Conservation (phyloP, 2,113 vertebrate species). For the Tachuris rubrigastra region DNA sequence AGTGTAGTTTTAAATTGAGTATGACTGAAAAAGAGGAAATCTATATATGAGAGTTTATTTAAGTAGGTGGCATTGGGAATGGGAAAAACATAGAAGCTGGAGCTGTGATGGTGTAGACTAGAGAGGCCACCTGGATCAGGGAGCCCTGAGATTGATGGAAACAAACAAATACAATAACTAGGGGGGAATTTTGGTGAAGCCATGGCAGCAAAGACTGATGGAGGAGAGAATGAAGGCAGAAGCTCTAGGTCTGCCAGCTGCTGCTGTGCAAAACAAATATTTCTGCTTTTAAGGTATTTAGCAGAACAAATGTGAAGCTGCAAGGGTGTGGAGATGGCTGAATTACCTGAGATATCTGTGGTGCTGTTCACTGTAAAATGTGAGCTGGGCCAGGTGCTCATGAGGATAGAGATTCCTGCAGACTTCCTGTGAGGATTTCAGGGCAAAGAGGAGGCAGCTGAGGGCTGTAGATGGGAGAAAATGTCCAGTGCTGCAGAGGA, state of each 20-base stretch:
- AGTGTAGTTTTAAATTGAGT: background rate
- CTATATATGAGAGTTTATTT: background rate
- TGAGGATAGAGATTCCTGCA: background rate
- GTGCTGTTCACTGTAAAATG: background rate
- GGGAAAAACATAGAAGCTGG: background rate
- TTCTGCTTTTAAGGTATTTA: background rate
- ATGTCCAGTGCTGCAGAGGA: background rate
- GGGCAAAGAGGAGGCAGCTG: background rate
- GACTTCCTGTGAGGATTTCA: background rate
- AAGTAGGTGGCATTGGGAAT: background rate
- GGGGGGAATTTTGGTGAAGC: background rate
- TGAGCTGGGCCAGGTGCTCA: background rate
- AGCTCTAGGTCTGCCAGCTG: background rate
- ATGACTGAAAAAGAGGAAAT: background rate
- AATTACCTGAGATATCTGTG: background rate
- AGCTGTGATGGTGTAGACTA: background rate
- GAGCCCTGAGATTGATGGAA: background rate
- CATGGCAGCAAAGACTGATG: background rate
- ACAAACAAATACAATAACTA: background rate
- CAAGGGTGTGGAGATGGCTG: background rate
- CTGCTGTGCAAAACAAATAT: background rate
- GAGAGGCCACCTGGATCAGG: background rate
- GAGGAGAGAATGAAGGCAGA: background rate
- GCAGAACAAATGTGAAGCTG: background rate
- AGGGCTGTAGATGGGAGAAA: background rate